phyloP scores from a whole-genome alignment of 2,888 invertebrate genomes.

The Heliconius aoede region DNA sequence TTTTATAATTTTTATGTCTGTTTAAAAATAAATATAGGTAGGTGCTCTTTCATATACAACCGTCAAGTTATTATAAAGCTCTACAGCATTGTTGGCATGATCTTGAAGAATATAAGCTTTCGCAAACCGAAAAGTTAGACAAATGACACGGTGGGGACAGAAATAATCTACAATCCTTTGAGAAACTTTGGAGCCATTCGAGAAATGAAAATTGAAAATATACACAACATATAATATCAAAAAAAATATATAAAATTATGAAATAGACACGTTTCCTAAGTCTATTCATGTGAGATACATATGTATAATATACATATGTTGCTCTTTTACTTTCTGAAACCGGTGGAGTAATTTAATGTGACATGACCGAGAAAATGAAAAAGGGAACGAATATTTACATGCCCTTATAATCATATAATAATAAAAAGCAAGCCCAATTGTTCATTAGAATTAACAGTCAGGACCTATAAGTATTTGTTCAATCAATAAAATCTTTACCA shows the following conservation, averaged over 20 bases:
- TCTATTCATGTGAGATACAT: too few species aligned
- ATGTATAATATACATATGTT: too few species aligned
- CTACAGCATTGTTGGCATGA: slow-evolving; percentile 32
- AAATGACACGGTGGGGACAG: slow-evolving; percentile 77
- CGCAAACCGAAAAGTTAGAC: slow-evolving; percentile 71
- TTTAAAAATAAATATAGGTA: not conserved
- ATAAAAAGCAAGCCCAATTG: too few species aligned
- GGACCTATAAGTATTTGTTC: too few species aligned
- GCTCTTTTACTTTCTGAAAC: too few species aligned
- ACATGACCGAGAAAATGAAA: too few species aligned
- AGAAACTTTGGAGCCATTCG: slow-evolving; percentile 60
- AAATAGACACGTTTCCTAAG: not conserved
- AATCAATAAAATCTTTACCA: too few species aligned
- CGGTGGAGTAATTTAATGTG: too few species aligned
- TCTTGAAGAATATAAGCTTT: slow-evolving; percentile 70
- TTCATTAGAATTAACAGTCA: too few species aligned
- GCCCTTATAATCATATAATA: too few species aligned
- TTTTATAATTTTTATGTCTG: not conserved
- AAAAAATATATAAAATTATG: not conserved
- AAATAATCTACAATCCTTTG: slow-evolving; percentile 73
- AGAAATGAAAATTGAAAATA: not conserved
- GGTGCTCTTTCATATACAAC: slow-evolving; percentile 11
- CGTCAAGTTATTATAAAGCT: slow-evolving; percentile 28
- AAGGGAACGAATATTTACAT: too few species aligned
- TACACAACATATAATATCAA: not conserved